Evolutionary conservation across 2,113 vertebrate species (phyloP), one percentile per base, ranked within the genome.

Genomic region (Albula goreensis): DNA sequence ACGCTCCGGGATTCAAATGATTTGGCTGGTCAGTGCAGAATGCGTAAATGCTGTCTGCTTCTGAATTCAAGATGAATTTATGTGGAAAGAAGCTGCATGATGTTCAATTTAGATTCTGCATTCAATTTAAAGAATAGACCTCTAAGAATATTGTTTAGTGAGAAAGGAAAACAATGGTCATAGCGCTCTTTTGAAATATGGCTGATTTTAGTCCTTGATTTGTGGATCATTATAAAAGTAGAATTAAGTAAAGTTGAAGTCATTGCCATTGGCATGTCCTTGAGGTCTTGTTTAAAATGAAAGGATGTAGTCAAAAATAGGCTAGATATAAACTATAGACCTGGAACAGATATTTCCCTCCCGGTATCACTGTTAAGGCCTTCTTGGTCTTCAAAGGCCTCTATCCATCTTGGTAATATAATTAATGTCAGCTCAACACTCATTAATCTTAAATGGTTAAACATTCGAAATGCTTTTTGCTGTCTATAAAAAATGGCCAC

Each of bases 191-290:
- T 56, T 60, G 57, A 60, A 60, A 11, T 60, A 60, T 60, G 7
- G 53, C 3, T 56, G 53, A 10, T 56, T 56, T 56, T 56, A 12
- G 7, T 56, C 53, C 12, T 13, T 60, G 9, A 60, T 60, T 60
- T 60, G 56, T 12, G 56, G 56, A 60, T 60, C 56, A 60, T 66
- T 13, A 66, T 15, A 66, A 66, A 22, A 5, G 60, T 22, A 22
- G 17, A 66, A 19, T 3, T 66, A 66, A 60, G 57, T 60, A 60
- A 15, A 3, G 9, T 5, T 22, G 60, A 66, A 66, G 15, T 13
- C 17, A 15, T 60, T 3, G 22, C 22, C 17, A 66, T 60, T 86
- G 90, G 87, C 91, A 78, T 84, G 88, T 90, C 90, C 88, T 89
- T 93, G 92, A 93, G 91, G 66, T 89, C 60, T 66, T 3, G 17